These are phyloP conservation scores for Frieseomelitta varia DNA, from an alignment of 1,140 invertebrate species.

Conservation along the genomic window DNA sequence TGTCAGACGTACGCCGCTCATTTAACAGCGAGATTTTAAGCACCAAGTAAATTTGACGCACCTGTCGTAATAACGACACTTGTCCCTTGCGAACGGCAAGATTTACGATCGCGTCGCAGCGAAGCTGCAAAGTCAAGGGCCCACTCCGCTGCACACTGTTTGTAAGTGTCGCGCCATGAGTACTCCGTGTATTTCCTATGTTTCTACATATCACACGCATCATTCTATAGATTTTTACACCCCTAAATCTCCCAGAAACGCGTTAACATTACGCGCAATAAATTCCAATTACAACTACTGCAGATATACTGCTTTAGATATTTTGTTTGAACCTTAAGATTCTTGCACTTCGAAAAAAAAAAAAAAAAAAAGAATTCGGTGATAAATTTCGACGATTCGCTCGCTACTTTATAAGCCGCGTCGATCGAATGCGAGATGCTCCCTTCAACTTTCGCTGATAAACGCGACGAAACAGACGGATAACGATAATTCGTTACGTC, in stretches of 20 bases:
- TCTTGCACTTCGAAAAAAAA: no score
- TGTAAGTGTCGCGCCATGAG: not conserved
- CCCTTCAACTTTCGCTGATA: conserved; percentile 59
- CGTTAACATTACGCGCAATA: no score
- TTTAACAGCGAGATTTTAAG: conserved; percentile 50
- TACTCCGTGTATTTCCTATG: no score
- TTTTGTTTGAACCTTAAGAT: no score
- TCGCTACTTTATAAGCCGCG: not conserved
- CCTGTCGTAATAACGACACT: conserved; percentile 56
- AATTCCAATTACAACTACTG: no score
- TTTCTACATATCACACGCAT: no score
- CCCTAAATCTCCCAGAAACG: no score
- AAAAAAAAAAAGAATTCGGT: no score
- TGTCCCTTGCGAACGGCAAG: conserved; percentile 34
- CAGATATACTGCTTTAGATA: no score
- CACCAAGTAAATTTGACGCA: conserved; percentile 60
- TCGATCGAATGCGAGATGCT: conserved; percentile 17
- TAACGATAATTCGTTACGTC: conserved; percentile 47
- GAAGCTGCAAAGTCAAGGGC: conserved; percentile 51
- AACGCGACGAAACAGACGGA: not conserved
- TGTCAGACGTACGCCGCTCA: conserved; percentile 29
- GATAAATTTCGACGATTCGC: no score
- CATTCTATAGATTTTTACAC: no score
- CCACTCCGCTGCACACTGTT: conserved; percentile 2
- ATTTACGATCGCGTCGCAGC: conserved; percentile 52